phyloP scores from a whole-genome alignment of 2,888 invertebrate species.

The Glaucopsyche alexis region DNA sequence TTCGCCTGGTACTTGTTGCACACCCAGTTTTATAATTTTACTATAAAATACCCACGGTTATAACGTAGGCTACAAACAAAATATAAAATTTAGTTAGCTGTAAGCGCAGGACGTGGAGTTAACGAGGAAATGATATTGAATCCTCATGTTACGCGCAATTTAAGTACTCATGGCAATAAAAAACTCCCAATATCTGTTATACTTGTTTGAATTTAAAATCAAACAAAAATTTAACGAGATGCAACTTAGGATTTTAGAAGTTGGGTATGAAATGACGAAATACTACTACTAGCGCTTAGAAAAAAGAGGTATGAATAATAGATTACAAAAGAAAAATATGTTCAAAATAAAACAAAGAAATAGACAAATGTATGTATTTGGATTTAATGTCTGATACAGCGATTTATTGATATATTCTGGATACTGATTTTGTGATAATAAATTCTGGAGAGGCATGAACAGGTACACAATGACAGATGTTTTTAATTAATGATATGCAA shows the following conservation, averaged over 20 bases:
- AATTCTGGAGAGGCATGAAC: conserved; percentile 42
- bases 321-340: conserved; percentile 41
- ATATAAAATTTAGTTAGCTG: too few species aligned
- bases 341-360: conserved; percentile 41
- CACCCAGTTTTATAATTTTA: background rate
- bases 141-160: too few species aligned
- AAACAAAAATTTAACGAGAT: too few species aligned
- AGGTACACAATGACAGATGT: conserved; percentile 44
- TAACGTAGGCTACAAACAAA: too few species aligned
- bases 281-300: too few species aligned
- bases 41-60: too few species aligned
- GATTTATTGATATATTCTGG: conserved; percentile 37
- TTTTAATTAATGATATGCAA: conserved; percentile 44
- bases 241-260: too few species aligned
- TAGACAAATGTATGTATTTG: conserved; percentile 43
- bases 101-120: too few species aligned
- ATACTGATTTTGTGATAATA: conserved; percentile 39
- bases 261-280: background rate
- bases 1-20: background rate
- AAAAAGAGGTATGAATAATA: background rate
- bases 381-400: conserved; percentile 51
- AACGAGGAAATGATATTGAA: too few species aligned
- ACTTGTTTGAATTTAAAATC: too few species aligned
- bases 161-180: too few species aligned
- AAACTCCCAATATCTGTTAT: too few species aligned